Evolutionary conservation across 2,888 invertebrate species (phyloP), one percentile per base, ranked within the genome.

Genomic region (Seira ritae): DNA sequence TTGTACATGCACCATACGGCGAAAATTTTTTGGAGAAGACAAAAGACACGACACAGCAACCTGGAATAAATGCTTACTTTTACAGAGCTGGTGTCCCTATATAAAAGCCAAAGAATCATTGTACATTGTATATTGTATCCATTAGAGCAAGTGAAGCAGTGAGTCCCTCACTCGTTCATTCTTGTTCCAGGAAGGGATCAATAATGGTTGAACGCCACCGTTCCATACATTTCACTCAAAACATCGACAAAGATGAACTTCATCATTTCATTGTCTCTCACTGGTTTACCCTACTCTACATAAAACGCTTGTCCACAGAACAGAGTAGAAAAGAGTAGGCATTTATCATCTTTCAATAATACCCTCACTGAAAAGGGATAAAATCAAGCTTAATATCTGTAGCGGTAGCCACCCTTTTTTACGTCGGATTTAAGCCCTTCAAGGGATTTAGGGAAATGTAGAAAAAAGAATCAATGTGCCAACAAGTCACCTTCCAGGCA

Each of bases 371-470:
- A 23, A 17, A 37, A 71, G 24, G 66, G 76, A 81, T 81, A 67
- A 66, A 10, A 20, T 10, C 20, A 20, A 66, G 66, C 17, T 66
- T 12, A 60, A 17, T 17, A 4, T 22, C 15, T n/a, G n/a, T n/a
- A n/a, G n/a, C n/a, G 12, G 12, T 42, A 73, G 68, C 80, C 68
- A 65, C 65, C 66, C 70, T 24, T n/a, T 42, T 37, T 20, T 23
- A n/a, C n/a, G 22, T 22, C 19, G 55, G 20, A n/a, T 6, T 15
- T 69, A 76, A 81, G 76, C 76, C 81, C 81, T 81, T 81, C 81
- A 76, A 81, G 81, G 81, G 81, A 81, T 81, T 81, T 81, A 73
- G 6, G n/a, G n/a, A 55, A 50, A 67, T 78, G 71, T 65, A 71
- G 19, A 65, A 65, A 22, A 17, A n/a, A 66, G 22, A 8, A 67